These are phyloP conservation scores for Cataglyphis hispanica DNA, from an alignment of 1,140 invertebrate species.

Conservation along the genomic window DNA sequence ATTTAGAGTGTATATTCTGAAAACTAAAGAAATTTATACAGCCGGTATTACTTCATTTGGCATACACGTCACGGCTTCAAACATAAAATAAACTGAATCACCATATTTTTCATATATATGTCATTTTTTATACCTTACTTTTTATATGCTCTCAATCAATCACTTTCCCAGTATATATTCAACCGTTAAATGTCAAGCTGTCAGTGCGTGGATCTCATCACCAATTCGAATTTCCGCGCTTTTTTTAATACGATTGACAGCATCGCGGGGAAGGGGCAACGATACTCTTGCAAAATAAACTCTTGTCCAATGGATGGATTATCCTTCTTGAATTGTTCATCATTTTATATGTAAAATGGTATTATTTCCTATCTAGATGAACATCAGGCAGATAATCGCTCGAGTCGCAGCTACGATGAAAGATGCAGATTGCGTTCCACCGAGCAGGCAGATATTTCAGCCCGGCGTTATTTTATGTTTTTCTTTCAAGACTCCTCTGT, in stretches of 20 bases:
- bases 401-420: slow-evolving; percentile 12
- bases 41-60: too few species aligned
- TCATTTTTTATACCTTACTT: slow-evolving; percentile 13
- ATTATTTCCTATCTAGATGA: slow-evolving; percentile 14
- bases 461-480: slow-evolving; percentile 37
- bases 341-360: neutral
- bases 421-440: slow-evolving; percentile 44
- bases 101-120: neutral
- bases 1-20: neutral
- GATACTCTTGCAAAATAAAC: slow-evolving; percentile 3
- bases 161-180: slow-evolving; percentile 31
- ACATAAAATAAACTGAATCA: slow-evolving; percentile 23
- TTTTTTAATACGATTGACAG: slow-evolving; percentile 42
- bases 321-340: neutral
- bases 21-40: neutral
- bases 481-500: slow-evolving; percentile 16
- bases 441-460: neutral
- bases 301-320: neutral
- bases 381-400: slow-evolving; percentile 36
- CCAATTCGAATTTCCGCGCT: slow-evolving; percentile 35
- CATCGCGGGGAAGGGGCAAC: neutral
- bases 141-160: slow-evolving; percentile 50
- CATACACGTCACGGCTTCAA: neutral
- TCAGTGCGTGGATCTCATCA: slow-evolving; percentile 44
- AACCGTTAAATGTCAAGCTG: slow-evolving; percentile 46